Percentiles rank a stretch among this genome's conserved stretches.
These are phyloP conservation scores for Apogon hyalosoma DNA, from an alignment of 2,797 vertebrate genomes.

Conservation along the genomic window DNA sequence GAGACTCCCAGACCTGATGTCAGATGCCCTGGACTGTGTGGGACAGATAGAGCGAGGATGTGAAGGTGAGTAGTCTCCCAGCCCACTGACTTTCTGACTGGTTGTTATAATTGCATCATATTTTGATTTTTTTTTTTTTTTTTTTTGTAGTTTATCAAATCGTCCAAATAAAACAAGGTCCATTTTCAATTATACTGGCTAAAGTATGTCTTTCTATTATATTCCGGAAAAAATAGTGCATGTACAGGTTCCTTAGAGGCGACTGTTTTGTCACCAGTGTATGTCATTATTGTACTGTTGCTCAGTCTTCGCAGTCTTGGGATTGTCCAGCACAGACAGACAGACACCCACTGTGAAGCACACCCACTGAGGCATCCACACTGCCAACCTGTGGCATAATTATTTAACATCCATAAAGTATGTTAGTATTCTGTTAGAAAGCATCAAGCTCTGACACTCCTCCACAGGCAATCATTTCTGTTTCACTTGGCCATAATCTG, in stretches of 20 bases:
- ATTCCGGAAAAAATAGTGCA: too few relatives aligned
- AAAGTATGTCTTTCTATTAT: too few relatives aligned
- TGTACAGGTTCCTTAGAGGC: too few relatives aligned
- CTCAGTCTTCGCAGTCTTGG: constrained; percentile 3
- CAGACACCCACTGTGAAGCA: constrained; percentile 27
- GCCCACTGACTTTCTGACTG: background rate
- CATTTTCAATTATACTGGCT: too few relatives aligned
- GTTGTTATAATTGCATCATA: too few relatives aligned
- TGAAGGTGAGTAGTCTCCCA: constrained; percentile 87
- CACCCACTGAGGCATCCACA: constrained; percentile 36
- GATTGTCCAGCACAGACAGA: constrained; percentile 12
- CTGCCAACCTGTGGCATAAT: constrained; percentile 61
- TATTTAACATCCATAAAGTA: constrained; percentile 67
- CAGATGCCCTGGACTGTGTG: constrained; percentile 94
- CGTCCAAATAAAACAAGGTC: background rate
- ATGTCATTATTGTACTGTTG: background rate
- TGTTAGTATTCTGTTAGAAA: constrained; percentile 69
- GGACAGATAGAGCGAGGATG: constrained; percentile 98
- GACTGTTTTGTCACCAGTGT: too few relatives aligned
- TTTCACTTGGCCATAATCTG: constrained; percentile 80
- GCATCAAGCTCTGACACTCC: constrained; percentile 65
- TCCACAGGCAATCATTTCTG: constrained; percentile 70
- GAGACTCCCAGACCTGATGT: constrained; percentile 94
- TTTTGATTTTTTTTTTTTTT: background rate
- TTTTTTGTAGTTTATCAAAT: background rate